phyloP scores from a whole-genome alignment of 2,797 vertebrate species.

The Enteromius thamalakanensis region DNA sequence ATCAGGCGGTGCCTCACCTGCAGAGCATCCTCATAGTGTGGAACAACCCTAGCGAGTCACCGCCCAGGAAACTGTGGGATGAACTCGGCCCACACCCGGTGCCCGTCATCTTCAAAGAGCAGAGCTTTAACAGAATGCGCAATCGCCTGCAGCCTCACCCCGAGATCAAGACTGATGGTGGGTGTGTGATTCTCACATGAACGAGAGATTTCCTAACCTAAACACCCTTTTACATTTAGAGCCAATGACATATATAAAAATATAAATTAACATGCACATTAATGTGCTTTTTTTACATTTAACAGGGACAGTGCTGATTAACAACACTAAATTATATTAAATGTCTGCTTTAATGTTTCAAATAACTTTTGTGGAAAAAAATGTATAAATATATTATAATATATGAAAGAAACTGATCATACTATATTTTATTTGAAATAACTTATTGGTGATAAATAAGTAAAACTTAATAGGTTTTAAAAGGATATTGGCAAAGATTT shows the following conservation, averaged over 20 bases:
- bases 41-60: conserved; percentile 89
- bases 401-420: no score
- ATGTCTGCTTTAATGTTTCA: no score
- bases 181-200: conserved; percentile 41
- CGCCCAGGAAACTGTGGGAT: conserved; percentile 85
- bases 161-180: conserved; percentile 89
- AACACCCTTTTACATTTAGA: neutral
- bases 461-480: no score
- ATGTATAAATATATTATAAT: no score
- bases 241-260: no score
- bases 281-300: neutral
- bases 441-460: no score
- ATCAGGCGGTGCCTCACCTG: conserved; percentile 89
- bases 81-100: conserved; percentile 89
- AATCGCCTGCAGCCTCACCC: conserved; percentile 89
- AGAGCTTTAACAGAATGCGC: conserved; percentile 86
- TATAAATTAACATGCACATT: no score
- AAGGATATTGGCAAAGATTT: no score
- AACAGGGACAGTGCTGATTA: neutral
- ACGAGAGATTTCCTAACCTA: neutral
- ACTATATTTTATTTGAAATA: no score
- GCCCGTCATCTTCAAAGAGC: conserved; percentile 88
- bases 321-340: neutral
- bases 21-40: conserved; percentile 89
- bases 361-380: no score